Evolutionary conservation across 2,113 vertebrate genomes (phyloP), one percentile per base, ranked within the genome.

Genomic region (Monopterus albus): DNA sequence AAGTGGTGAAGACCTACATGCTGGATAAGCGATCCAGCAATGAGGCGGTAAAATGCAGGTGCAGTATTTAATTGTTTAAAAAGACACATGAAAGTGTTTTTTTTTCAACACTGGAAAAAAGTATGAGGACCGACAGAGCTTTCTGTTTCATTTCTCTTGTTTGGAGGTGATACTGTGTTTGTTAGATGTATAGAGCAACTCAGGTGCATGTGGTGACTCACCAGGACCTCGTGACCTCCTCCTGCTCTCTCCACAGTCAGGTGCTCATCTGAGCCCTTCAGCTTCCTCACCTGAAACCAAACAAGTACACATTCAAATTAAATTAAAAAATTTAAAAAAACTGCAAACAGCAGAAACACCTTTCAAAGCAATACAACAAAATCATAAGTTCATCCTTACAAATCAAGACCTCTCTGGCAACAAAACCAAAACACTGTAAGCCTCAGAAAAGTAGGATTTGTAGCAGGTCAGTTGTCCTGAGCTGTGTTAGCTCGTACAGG

Each of bases 261-360:
- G 66, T 92, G 89, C 65, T 93, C 92, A 33, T 92, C 92, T 2
- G 91, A 91, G 36, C 87, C 89, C 71, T 92, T 94, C 28, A 90
- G 53, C 35, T 91, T 91, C 77, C 88, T 90, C 66, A 91, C 78
- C 93, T 94, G 68, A 60, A 70, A 61, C 8, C 58, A 84, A 64
- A 78, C 36, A 52, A 25, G 77, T 12, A 77, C 2, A 17, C 7
- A 25, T 2, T 59, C 6, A 62, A 40, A 57, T 18, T 3, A 18
- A 7, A 36, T 21, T 20, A 2, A 31, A 28, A 21, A 21, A 47
- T 14, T 39, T 39, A 58, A 58, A 29, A 23, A 11, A 42, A 23
- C 25, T 42, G 38, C 5, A 31, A 6, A 31, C 5, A 5, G 1
- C 5, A 31, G 8, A 7, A 5, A 31, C 5, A 31, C 8, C 5